Percentiles rank a stretch among this genome's conserved stretches.
phyloP scores from a whole-genome alignment of 2,113 vertebrate genomes.

The Dinomys branickii region DNA sequence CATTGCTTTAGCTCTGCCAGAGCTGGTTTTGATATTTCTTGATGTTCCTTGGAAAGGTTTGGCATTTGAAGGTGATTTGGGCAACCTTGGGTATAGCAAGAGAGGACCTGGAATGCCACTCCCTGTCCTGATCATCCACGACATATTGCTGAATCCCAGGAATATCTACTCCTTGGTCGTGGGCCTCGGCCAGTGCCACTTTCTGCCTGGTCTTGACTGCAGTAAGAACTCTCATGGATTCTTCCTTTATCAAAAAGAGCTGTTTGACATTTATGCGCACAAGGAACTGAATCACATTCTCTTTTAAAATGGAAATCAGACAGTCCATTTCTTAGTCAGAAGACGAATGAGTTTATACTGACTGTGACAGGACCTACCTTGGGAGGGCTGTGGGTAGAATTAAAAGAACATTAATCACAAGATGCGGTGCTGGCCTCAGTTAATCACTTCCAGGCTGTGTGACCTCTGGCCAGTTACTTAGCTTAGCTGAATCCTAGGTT shows the following conservation, averaged over 20 bases:
- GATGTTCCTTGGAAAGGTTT: background rate
- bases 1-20: background rate
- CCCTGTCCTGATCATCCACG: background rate
- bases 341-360: slow-evolving; percentile 63
- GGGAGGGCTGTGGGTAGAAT: background rate
- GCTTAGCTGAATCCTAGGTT: background rate
- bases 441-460: background rate
- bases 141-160: background rate
- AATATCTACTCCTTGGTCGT: background rate
- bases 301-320: slow-evolving; percentile 40
- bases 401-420: slow-evolving; percentile 49
- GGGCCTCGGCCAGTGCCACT: background rate
- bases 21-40: background rate
- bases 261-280: background rate
- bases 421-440: background rate
- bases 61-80: background rate
- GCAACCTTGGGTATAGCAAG: background rate
- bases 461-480: background rate
- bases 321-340: slow-evolving; percentile 38
- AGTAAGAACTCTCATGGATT: slow-evolving; percentile 7
- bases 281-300: background rate
- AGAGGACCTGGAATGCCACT: background rate
- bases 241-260: slow-evolving; percentile 24
- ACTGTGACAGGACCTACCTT: slow-evolving; percentile 11
- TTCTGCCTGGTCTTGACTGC: background rate